Evolutionary conservation across 1,140 invertebrate species (phyloP), one percentile per base, ranked within the genome.

Genomic region (Mactra quadrangularis): DNA sequence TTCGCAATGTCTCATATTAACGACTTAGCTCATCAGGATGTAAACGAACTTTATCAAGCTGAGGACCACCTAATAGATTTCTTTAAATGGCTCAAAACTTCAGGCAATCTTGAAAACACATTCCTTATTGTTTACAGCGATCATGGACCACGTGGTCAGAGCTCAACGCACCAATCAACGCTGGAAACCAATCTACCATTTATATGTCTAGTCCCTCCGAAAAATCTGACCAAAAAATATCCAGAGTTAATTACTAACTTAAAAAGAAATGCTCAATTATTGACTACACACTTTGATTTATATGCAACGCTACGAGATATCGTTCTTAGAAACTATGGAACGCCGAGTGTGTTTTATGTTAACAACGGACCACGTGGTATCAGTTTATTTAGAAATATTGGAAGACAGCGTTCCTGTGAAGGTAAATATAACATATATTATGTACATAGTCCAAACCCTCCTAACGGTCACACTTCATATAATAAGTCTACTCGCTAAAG

Each of bases 141-240:
- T 92, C 98, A 99, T 91, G 98, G 98, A 85, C 96, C 98, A 88
- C 93, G 98, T 31, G 98, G 96, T 93, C 97, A 97, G 1, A 93
- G 93, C 1, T 91, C 95, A 82, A 98, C 97, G 0, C 96, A 96
- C 90, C 95, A 94, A 68, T 98, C 98, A 0, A 95, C 96, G 90
- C 94, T 98, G 77, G 98, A 99, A 92, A 97, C 98, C 89, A 93
- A 97, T 55, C 91, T 99, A 29, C 98, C 98, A 0, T 96, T 97
- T 78, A 93, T 97, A 9, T 96, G 96, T 86, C 92, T 98, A 3
- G 94, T 95, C 85, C 83, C 98, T 27, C 98, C 98, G 0, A 92
- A 95, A 29, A 95, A 95, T 92, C 96, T 97, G 86, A 92, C 93
- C 31, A 84, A 94, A 17, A 93, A 94, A 35, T 95, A 96, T 91